Evolutionary conservation across 2,113 vertebrate species (phyloP).

Genomic region (Poeciliopsis turrubarensis): DNA sequence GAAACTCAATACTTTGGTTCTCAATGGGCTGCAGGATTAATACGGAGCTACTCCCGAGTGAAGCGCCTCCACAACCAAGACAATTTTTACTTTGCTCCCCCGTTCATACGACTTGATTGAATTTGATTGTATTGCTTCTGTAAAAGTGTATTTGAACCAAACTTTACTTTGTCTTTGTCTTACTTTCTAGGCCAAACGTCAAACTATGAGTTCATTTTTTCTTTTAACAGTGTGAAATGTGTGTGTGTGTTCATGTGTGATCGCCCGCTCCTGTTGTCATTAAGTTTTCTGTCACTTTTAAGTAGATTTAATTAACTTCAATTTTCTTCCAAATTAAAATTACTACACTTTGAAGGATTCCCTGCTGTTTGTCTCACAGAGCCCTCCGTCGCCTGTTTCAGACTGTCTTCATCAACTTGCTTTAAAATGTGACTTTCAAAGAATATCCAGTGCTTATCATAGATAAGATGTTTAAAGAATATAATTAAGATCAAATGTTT

Average conservation of each 20-base stretch:
- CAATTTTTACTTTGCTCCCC: neutral
- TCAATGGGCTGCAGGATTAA: conserved; percentile 29
- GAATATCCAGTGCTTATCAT: neutral
- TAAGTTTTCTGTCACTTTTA: neutral
- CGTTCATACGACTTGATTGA: neutral
- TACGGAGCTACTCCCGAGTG: neutral
- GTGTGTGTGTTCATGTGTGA: too few relatives aligned
- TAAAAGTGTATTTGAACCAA: too few relatives aligned
- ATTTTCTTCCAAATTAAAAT: neutral
- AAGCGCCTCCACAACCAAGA: neutral
- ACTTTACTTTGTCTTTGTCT: neutral
- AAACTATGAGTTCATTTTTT: too few relatives aligned
- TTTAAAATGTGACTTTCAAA: neutral
- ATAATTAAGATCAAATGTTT: neutral
- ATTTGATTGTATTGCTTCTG: neutral
- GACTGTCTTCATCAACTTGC: neutral
- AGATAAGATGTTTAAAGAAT: neutral
- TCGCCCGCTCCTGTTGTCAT: neutral
- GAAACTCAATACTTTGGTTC: conserved; percentile 13
- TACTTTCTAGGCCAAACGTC: too few relatives aligned
- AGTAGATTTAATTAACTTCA: neutral
- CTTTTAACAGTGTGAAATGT: too few relatives aligned
- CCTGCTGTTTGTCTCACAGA: neutral
- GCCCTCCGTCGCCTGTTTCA: neutral
- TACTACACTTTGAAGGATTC: neutral